Base-by-base conservation (phyloP, 2,888 invertebrate species). In the Chironomus riparius region DNA sequence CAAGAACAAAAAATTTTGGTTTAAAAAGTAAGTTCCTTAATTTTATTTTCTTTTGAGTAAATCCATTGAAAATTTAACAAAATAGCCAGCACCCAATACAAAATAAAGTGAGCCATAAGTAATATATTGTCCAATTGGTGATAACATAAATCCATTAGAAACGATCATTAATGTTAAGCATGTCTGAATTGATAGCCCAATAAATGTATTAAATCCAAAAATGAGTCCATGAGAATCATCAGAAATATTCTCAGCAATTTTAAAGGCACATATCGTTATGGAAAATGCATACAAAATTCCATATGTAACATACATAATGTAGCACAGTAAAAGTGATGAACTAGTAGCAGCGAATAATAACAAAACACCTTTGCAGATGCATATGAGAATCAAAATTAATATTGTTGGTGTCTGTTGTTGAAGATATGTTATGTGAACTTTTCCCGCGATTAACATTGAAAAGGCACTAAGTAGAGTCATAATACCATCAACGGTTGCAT, bases 211-310 rank as follows among this genome's bases (percentile, higher is more conserved):
- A 78, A 95, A 87, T 4, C 97, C 97, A 83, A 97, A 96, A 78
- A 97, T 91, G 4, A 97, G 86, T 0, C 94, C 96, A 82, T 93
- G 95, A 82, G 93, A 93, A 74, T 95, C 93, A 79, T 92, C 91
- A 76, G 88, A 87, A 77, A 97, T 87, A 78, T 90, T 86, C 78
- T 91, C 89, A 0, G 97, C 96, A 75, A 97, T 92, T 85, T 95
- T 94, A 70, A 92, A 90, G 82, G 95, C 95, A 12, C 92, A 90
- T 76, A 93, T 86, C 0, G 94, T 94, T 77, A 93, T 91, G 78
- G 90, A 88, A 79, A 92, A 91, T 79, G 95, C 92, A 82, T 91
- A 95, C 62, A 93, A 85, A 38, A 89, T 88, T 18, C 93, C 90
- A 83, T 92, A 91, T 4, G 90, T 80, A 10, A 94, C 86, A 79